These are phyloP conservation scores for Cheiracanthium punctorium DNA, from an alignment of 2,888 invertebrate species.

Conservation along the genomic window DNA sequence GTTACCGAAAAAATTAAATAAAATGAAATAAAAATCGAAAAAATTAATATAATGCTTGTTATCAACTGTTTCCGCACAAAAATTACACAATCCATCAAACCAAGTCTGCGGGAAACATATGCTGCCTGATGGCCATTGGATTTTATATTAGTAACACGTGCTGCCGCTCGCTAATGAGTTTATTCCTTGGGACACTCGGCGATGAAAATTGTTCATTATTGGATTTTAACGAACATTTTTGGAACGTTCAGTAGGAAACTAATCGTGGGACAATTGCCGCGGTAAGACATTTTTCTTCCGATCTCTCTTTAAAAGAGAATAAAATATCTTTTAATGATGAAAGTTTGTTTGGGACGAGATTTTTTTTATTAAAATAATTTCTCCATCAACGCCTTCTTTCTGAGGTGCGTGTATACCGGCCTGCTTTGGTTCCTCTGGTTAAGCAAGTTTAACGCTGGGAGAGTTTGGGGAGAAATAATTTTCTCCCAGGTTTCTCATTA, in stretches of 20 bases:
- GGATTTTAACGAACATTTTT: conserved; percentile 69
- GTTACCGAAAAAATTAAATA: too few relatives aligned
- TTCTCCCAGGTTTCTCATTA: conserved; percentile 19
- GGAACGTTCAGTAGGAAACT: conserved; percentile 27
- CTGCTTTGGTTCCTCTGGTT: neutral
- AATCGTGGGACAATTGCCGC: conserved; percentile 60
- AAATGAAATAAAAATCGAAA: too few relatives aligned
- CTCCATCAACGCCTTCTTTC: neutral
- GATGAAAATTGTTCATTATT: conserved; percentile 65
- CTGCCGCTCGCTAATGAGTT: conserved; percentile 64
- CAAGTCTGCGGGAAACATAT: neutral
- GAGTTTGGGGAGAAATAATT: conserved; percentile 3
- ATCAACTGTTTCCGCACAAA: neutral
- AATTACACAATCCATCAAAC: conserved; percentile 4
- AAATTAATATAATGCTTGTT: neutral
- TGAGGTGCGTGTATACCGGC: neutral
- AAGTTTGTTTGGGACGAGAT: conserved; percentile 63
- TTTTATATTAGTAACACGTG: conserved; percentile 69
- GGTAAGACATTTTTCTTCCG: conserved; percentile 53
- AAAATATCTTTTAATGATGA: conserved; percentile 68
- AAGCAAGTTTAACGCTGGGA: neutral
- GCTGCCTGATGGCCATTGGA: conserved; percentile 44
- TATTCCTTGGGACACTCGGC: conserved; percentile 36
- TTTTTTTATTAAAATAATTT: conserved; percentile 67
- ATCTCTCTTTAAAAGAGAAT: conserved; percentile 57